phyloP scores from a whole-genome alignment of 2,113 vertebrate genomes.

The Clinocottus analis region DNA sequence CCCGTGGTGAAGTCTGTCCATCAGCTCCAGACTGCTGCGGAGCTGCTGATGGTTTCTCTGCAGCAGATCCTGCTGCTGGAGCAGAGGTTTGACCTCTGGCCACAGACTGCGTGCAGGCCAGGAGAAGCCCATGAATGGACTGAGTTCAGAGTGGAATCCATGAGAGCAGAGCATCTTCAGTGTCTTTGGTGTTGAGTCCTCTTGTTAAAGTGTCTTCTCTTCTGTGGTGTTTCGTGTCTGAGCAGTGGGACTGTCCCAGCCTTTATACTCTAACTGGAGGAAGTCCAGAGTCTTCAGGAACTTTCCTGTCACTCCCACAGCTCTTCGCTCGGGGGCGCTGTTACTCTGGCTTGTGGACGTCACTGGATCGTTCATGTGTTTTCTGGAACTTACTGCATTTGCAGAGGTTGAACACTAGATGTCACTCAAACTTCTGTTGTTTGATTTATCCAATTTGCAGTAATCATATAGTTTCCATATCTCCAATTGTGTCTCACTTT shows the following conservation, averaged over 20 bases:
- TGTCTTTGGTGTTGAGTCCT: not conserved
- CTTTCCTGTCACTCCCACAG: slow-evolving; percentile 8
- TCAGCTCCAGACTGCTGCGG: slow-evolving; percentile 46
- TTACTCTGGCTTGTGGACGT: not conserved
- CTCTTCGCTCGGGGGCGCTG: slow-evolving; percentile 37
- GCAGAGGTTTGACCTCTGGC: slow-evolving; percentile 71
- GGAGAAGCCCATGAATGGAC: slow-evolving; percentile 14
- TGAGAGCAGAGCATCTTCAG: slow-evolving; percentile 43
- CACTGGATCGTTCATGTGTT: not conserved
- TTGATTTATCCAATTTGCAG: not conserved
- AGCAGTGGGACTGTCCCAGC: slow-evolving; percentile 24
- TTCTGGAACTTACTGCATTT: slow-evolving; percentile 16
- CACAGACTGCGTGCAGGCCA: slow-evolving; percentile 66
- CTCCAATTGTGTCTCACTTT: not conserved
- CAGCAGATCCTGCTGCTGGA: slow-evolving; percentile 70
- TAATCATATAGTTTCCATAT: not conserved
- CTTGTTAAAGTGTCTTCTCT: slow-evolving; percentile 1
- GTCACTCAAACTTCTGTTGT: not conserved
- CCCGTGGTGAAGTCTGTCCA: slow-evolving; percentile 61
- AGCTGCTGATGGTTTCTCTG: slow-evolving; percentile 60
- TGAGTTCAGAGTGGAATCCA: slow-evolving; percentile 39
- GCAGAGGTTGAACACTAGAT: slow-evolving; percentile 1
- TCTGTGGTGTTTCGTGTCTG: slow-evolving; percentile 32
- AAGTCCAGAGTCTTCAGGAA: slow-evolving; percentile 38
- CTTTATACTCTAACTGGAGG: slow-evolving; percentile 15